Base-by-base conservation (phyloP, 1,140 invertebrate genomes). In the Aphaenogaster ashmeadi region DNA sequence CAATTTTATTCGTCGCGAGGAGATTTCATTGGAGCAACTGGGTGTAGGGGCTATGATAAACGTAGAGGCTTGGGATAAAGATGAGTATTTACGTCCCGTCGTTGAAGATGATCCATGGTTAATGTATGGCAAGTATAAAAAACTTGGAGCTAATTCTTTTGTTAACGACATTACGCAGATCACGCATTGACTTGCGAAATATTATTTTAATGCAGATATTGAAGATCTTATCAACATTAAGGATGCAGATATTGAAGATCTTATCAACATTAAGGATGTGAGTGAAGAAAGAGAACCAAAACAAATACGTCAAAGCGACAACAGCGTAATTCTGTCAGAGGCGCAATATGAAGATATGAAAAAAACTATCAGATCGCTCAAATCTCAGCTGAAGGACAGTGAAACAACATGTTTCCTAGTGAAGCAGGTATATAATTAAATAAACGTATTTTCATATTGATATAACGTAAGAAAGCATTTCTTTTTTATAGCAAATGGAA, bases 21-120 rank as follows among this genome's bases (percentile, higher is more conserved):
- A 97, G 90, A 93, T 97, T 27, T 94, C 90, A n/a, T 95, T 96
- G 52, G 94, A 97, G 58, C 95, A 96, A 36, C 94, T 98, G 15
- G 96, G 96, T 56, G 27, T 27, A 27, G 27, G 27, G 27, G 27
- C 27, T 27, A 94, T 94, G 15, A 91, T 96, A 5, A 93, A 95
- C 36, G 93, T 95, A 78, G 94, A 96, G 13, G 90, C 96, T 3
- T 98, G 98, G 98, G 96, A 97, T 52, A 96, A 96, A 88, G 98
- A 99, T 92, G 97, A 97, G 69, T 99, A 98, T 94, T 96, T 99
- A 84, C 97, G 97, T 93, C 98, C 98, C 6, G 96, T 97, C 11
- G 87, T 96, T 52, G 96, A 97, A 83, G 97, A 98, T 92, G 98
- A 99, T 95, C 96, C 97, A 21, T 97, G 98, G 97, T 95, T 99